Evolutionary conservation across 2,797 vertebrate genomes (phyloP).

Genomic region (Iguana delicatissima): DNA sequence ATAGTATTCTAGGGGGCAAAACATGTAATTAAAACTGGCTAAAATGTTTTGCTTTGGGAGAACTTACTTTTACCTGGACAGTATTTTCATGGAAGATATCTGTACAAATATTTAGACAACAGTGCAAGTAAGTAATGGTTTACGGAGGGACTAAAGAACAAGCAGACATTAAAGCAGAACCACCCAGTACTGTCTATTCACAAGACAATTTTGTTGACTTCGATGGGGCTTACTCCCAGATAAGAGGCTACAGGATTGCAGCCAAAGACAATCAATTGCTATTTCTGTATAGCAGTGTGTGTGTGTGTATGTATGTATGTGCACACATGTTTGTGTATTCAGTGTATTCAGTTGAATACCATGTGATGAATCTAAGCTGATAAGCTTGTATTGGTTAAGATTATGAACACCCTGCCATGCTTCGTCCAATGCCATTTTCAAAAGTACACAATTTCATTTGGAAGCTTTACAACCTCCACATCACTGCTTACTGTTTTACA

Average conservation of each 20-base stretch:
- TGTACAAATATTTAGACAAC: conserved; percentile 26
- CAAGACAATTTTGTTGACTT: not conserved
- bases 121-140: not conserved
- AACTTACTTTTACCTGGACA: conserved; percentile 25
- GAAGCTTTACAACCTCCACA: not conserved
- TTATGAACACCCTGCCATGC: not conserved
- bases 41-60: conserved; percentile 25
- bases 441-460: not conserved
- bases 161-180: not conserved
- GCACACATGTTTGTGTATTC: too few species aligned
- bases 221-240: not conserved
- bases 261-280: not conserved
- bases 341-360: not conserved
- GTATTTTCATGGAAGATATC: conserved; percentile 37
- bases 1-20: conserved; percentile 40
- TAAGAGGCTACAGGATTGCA: not conserved
- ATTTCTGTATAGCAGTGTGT: too few species aligned
- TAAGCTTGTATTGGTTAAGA: not conserved
- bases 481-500: not conserved
- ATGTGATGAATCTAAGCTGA: not conserved
- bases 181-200: not conserved
- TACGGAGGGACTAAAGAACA: conserved; percentile 19
- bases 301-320: too few species aligned
- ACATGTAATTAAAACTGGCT: conserved; percentile 54
- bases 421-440: not conserved